A percentile compares a stretch with the other conserved stretches of the same genome.
Evolutionary conservation across 2,888 invertebrate genomes (phyloP).

Genomic region (Lumbricus terrestris): DNA sequence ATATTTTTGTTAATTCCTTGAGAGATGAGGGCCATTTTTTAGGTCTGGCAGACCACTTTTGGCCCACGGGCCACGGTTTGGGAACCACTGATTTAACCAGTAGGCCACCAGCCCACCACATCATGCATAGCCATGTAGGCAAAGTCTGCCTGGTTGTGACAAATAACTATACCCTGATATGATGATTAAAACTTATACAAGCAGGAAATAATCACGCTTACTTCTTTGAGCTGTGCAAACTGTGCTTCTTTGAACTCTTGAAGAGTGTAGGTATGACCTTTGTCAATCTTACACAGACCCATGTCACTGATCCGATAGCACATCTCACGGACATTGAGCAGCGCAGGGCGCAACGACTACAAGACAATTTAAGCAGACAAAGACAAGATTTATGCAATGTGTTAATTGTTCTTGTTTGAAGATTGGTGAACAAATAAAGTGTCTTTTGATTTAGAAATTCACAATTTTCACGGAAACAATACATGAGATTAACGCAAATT

Average conservation of each 20-base stretch:
- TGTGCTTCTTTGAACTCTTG: constrained; percentile 57
- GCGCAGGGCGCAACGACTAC: constrained; percentile 69
- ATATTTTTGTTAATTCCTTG: too few species aligned
- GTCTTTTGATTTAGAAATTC: too few species aligned
- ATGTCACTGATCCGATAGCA: constrained; percentile 60
- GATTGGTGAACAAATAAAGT: too few species aligned
- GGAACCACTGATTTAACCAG: too few species aligned
- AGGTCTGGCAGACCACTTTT: too few species aligned
- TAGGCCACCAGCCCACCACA: too few species aligned
- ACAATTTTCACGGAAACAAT: not conserved
- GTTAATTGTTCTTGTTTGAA: too few species aligned
- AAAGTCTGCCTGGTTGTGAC: not conserved
- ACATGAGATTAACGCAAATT: not conserved
- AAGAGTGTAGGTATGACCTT: constrained; percentile 57
- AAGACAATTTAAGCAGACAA: not conserved
- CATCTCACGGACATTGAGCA: constrained; percentile 69
- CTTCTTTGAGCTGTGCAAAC: constrained; percentile 57
- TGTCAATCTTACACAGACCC: constrained; percentile 60
- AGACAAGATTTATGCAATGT: not conserved
- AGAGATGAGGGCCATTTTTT: too few species aligned
- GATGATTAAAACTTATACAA: not conserved
- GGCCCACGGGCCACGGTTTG: too few species aligned
- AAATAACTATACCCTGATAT: not conserved
- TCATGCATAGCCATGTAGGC: not conserved
- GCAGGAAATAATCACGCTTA: constrained; percentile 34